phyloP scores from a whole-genome alignment of 2,113 vertebrate species.

The Toxotes jaculatrix region DNA sequence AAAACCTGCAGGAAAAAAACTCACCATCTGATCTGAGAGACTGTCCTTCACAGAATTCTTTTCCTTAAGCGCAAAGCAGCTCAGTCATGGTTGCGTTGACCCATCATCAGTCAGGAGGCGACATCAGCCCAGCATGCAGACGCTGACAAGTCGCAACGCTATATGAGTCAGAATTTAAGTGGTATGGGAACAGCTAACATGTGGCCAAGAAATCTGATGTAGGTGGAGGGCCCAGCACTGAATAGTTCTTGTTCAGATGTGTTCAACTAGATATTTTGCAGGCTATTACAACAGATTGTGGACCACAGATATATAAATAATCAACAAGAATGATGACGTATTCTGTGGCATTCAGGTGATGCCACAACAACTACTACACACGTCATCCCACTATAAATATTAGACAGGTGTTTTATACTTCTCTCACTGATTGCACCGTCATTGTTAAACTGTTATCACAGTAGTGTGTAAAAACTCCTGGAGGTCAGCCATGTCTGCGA shows the following conservation, averaged over 20 bases:
- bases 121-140: not conserved
- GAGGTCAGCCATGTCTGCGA: not conserved
- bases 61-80: not conserved
- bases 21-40: not conserved
- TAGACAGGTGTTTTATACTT: no score
- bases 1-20: no score
- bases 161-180: not conserved
- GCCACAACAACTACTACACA: no score
- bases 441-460: not conserved
- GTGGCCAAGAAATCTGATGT: not conserved
- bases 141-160: no score
- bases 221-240: not conserved
- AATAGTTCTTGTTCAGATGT: not conserved
- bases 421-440: not conserved
- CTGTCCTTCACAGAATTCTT: not conserved
- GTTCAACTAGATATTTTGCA: not conserved
- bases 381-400: no score
- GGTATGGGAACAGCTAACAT: not conserved
- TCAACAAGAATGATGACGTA: no score
- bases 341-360: no score
- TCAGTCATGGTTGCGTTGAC: not conserved
- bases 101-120: not conserved
- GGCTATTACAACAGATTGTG: no score
- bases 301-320: no score
- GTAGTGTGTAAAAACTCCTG: slow-evolving; percentile 4